These are phyloP conservation scores for Centropristis striata DNA, from an alignment of 2,113 vertebrate species.

Conservation along the genomic window DNA sequence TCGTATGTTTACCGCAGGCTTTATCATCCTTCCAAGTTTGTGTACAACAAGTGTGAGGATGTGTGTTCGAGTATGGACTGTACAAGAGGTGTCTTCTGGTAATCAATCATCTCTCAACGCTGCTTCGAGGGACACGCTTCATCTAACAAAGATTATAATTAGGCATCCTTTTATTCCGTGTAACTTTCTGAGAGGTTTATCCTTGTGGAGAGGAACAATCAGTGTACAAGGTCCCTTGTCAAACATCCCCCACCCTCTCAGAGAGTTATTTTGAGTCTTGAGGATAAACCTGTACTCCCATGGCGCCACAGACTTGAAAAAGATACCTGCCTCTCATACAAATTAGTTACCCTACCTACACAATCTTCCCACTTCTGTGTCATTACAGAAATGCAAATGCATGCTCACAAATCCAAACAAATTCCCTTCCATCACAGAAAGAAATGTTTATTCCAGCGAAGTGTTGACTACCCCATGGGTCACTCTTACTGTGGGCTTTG, in stretches of 20 bases:
- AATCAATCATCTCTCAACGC: slow-evolving; percentile 68
- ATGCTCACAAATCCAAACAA: slow-evolving; percentile 51
- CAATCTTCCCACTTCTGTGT: slow-evolving; percentile 36
- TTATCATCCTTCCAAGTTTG: slow-evolving; percentile 43
- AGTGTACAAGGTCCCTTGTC: slow-evolving; percentile 64
- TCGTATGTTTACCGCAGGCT: slow-evolving; percentile 29
- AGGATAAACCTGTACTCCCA: slow-evolving; percentile 64
- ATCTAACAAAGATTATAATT: slow-evolving; percentile 73
- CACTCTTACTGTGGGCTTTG: slow-evolving; percentile 20
- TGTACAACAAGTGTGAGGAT: slow-evolving; percentile 36
- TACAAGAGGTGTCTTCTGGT: slow-evolving; percentile 46
- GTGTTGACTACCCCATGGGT: slow-evolving; percentile 46
- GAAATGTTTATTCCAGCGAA: slow-evolving; percentile 57
- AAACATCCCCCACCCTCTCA: slow-evolving; percentile 60
- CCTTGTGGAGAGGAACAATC: slow-evolving; percentile 70
- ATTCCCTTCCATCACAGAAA: slow-evolving; percentile 46
- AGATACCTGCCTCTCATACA: slow-evolving; percentile 59
- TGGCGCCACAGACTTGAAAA: slow-evolving; percentile 43
- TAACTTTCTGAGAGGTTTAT: slow-evolving; percentile 63
- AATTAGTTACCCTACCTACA: slow-evolving; percentile 45
- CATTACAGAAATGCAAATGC: slow-evolving; percentile 68
- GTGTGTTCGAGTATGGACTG: slow-evolving; percentile 42
- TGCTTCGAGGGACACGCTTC: slow-evolving; percentile 58
- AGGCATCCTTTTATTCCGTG: slow-evolving; percentile 61
- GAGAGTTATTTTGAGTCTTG: slow-evolving; percentile 72